phyloP scores from a whole-genome alignment of 2,888 invertebrate genomes.

The Drosophila greeni region DNA sequence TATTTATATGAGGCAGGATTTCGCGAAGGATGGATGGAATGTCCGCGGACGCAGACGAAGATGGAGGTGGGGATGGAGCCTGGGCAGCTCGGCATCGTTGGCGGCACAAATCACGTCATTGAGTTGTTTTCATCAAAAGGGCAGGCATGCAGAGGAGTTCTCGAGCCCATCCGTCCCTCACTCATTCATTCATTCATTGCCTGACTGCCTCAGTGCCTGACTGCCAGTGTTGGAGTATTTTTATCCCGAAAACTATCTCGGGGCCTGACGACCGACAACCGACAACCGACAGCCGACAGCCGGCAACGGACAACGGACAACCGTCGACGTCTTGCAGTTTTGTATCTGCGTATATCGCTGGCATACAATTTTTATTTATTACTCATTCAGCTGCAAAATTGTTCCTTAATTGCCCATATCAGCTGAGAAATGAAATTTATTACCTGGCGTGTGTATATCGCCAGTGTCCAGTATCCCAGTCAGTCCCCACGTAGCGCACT shows the following conservation, averaged over 20 bases:
- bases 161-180: slow-evolving; percentile 8
- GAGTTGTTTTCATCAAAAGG: slow-evolving; percentile 75
- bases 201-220: slow-evolving; percentile 4
- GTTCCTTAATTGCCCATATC: slow-evolving; percentile 78
- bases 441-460: slow-evolving; percentile 76
- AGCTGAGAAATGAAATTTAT: slow-evolving; percentile 77
- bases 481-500: slow-evolving; percentile 11
- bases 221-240: slow-evolving; percentile 51
- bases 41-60: slow-evolving; percentile 6
- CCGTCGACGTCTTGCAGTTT: slow-evolving; percentile 69
- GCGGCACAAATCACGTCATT: slow-evolving; percentile 75
- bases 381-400: slow-evolving; percentile 78
- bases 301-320: slow-evolving; percentile 22
- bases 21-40: slow-evolving; percentile 17
- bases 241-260: slow-evolving; percentile 73
- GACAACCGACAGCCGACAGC: slow-evolving; percentile 27
- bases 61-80: not conserved
- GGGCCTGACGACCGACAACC: slow-evolving; percentile 33
- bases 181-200: slow-evolving; percentile 53
- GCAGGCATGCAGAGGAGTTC: slow-evolving; percentile 62
- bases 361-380: slow-evolving; percentile 76
- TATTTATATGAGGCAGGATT: slow-evolving; percentile 59
- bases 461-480: slow-evolving; percentile 56
- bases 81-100: slow-evolving; percentile 58
- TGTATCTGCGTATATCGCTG: slow-evolving; percentile 74